Conservation (phyloP, 2,113 vertebrate genomes). For the Myiopsitta monachus region DNA sequence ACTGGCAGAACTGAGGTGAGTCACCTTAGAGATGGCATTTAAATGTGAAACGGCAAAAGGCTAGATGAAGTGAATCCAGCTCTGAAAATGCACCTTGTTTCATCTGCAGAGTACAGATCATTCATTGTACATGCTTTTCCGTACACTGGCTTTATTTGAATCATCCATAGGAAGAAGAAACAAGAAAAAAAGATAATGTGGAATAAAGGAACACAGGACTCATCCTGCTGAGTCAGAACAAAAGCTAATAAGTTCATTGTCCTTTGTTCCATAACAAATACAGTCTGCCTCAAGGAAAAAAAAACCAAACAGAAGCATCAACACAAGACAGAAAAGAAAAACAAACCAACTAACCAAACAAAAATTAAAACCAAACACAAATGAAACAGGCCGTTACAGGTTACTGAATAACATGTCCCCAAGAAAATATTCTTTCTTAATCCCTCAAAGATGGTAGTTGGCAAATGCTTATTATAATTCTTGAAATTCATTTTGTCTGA, state of each 20-base stretch:
- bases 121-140: not conserved
- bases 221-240: not conserved
- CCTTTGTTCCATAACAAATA: not conserved
- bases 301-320: not conserved
- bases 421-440: not conserved
- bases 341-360: not conserved
- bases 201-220: not conserved
- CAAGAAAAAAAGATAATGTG: not conserved
- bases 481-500: not conserved
- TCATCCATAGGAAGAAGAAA: not conserved
- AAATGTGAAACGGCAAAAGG: not conserved
- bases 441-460: not conserved
- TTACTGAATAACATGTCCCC: not conserved
- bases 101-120: not conserved
- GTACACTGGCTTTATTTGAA: not conserved
- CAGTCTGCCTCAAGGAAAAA: not conserved
- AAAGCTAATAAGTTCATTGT: not conserved
- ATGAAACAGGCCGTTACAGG: fast-evolving
- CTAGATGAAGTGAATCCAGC: not conserved
- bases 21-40: not conserved
- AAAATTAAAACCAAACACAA: not conserved
- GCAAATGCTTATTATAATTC: not conserved
- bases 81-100: not conserved
- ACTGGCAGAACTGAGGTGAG: not conserved
- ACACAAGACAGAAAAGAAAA: not conserved